These are phyloP conservation scores for Neuroscelio doddi DNA, from an alignment of 2,888 invertebrate species.

Conservation along the genomic window DNA sequence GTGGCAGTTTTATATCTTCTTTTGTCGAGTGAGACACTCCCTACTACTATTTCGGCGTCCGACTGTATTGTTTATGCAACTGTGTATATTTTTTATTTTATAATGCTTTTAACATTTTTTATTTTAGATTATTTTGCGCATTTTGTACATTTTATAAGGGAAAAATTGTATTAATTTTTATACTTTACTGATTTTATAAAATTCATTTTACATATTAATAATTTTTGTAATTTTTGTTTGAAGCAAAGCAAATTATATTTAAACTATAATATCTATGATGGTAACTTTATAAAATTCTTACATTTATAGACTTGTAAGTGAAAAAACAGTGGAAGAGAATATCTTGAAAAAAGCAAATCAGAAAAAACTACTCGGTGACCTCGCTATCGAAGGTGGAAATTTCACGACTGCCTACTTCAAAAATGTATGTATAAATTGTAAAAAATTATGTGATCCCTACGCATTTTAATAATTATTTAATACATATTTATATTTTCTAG, in stretches of 20 bases:
- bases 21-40: no score
- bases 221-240: neutral
- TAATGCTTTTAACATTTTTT: no score
- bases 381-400: constrained; percentile 99
- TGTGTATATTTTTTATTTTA: no score
- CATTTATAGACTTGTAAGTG: constrained; percentile 87
- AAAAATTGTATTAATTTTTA: no score
- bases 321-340: constrained; percentile 98
- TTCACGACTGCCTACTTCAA: constrained; percentile 98
- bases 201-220: neutral
- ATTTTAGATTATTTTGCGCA: no score
- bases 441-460: constrained; percentile 15
- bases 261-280: no score
- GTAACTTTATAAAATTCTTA: neutral
- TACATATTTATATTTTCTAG: constrained; percentile 67
- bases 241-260: no score
- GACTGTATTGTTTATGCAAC: no score
- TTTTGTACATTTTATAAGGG: no score
- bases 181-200: no score
- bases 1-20: no score
- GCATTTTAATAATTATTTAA: constrained; percentile 7
- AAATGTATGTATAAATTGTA: constrained; percentile 75
- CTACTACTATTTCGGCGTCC: no score
- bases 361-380: constrained; percentile 94
- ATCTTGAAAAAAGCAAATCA: constrained; percentile 99